Evolutionary conservation across 1,140 invertebrate species (phyloP), one percentile per base, ranked within the genome.

Genomic region (Chlorops oryzae): DNA sequence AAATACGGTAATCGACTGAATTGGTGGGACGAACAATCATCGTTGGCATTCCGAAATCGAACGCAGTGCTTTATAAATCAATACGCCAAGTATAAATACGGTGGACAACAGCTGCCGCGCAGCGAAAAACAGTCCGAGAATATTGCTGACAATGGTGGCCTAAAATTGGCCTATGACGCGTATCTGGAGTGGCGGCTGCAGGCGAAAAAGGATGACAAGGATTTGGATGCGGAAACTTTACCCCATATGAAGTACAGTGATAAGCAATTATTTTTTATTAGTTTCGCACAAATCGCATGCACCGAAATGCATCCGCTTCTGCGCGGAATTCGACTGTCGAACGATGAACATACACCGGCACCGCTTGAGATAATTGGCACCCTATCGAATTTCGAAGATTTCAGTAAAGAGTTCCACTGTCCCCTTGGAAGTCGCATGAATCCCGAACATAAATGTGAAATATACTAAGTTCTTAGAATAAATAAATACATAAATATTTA

Each of bases 261-360:
- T 37, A 75, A 70, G n/a, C 87, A 91, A 62, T 70, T 90, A 1
- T 89, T 90, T 70, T 91, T 84, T 66, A 74, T 88, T 5, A 78
- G 80, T 53, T 86, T 80, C 42, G 83, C 83, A 0, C 84, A 87
- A 39, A 42, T 59, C 32, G 70, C 63, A 63, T 70, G 68, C 48
- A 59, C 54, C 27, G 59, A 62, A 50, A 47, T 40, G 2, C 47
- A 63, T 51, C 51, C 58, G 0, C 13, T 22, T 4, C n/a, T 56
- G 13, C 55, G 47, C 21, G 38, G 45, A 21, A 7, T 58, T 7
- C 52, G 59, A 35, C 46, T 61, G 2, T 53, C 59, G 17, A 77
- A 74, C 0, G 80, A 81, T 48, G 63, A 63, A 28, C 76, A 80
- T 58, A 72, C 77, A 27, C 77, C 78, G 1, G 72, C 69, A 25